Base-by-base conservation (phyloP, 2,113 vertebrate species). In the Atrichornis clamosus region DNA sequence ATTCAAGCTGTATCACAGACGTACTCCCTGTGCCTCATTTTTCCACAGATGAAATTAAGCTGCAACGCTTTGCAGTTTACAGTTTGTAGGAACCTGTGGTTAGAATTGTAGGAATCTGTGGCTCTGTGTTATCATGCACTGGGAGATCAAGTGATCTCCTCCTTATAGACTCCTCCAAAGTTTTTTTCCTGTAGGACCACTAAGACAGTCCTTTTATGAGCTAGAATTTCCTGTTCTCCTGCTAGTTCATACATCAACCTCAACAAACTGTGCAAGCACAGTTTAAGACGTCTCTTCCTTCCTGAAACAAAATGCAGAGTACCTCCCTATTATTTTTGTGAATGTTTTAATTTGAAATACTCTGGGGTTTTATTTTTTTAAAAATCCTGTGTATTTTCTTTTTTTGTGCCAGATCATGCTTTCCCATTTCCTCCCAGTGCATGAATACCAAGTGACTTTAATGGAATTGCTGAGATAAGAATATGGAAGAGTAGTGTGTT, bases 51-150 rank as follows among this genome's bases (percentile, higher is more conserved):
- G 10, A 76, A 91, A 84, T 0, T 1, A 5, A 21, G 8, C n/a
- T 77, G 12, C 15, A 26, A 17, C 32, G 28, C 26, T 84, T 24
- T 73, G 10, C 23, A 39, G 41, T 68, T 72, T 78, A 21, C 5
- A 63, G 28, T 86, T 65, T 59, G 35, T 55, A 62, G 47, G 46
- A 87, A 39, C 37, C 26, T 69, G 26, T n/a, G 18, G 13, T 52
- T 75, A 68, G 20, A 62, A 11, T 0, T 44, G 20, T 37, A 44
- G 41, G 46, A 68, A 46, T 50, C 18, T 0, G 0, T 60, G 16
- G 17, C 6, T 82, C 55, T 55, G 13, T 37, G 22, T 73, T 82
- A 50, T 26, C 33, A 12, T 10, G 21, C 24, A 32, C 37, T 63
- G 27, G 30, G 6, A 37, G 19, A 67, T 27, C 17, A 90, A 81